Evolutionary conservation across 2,888 invertebrate genomes (phyloP), one percentile per base, ranked within the genome.

Genomic region (Drosophila mayaguana): DNA sequence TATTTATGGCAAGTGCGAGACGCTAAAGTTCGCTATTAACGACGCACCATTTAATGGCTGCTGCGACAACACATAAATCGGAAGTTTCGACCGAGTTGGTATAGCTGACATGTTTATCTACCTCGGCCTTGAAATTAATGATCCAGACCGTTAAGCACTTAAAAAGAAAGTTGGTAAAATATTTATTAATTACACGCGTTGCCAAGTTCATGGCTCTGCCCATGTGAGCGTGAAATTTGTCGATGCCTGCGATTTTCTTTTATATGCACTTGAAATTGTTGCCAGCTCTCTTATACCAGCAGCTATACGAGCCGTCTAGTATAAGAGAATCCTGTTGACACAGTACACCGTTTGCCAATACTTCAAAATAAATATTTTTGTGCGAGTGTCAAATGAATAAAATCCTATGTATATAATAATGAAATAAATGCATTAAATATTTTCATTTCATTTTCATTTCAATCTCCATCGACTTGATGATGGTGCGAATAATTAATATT

Each of bases 81-180:
- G 53, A 63, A 54, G 73, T 59, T 55, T 51, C 25, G 51, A 46
- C 59, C 48, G 66, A 65, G 63, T 63, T 65, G 28, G 36, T 22
- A 42, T 50, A 48, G 63, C 51, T 63, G 63, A 72, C 64, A 72
- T 50, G 63, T 59, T 75, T 63, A 65, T 71, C 63, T 51, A 57
- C 48, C 63, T 51, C 55, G 79, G 67, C 80, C 79, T 79, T 79
- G 70, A 76, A 70, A 63, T 73, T 79, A 79, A 79, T 79, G 78
- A 70, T 76, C 73, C 63, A 69, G 63, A 64, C 75, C 62, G 56
- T 70, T 64, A 72, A 61, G 72, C 45, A 72, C 75, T 78, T 65
- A 60, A 54, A 55, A 51, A 61, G 61, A 77, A 74, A 63, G 57
- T 76, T 78, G 32, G 61, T 40, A 28, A 70, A 78, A 77, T 78